Evolutionary conservation across 1,140 invertebrate species (phyloP).

Genomic region (Hylyphantes graminicola): DNA sequence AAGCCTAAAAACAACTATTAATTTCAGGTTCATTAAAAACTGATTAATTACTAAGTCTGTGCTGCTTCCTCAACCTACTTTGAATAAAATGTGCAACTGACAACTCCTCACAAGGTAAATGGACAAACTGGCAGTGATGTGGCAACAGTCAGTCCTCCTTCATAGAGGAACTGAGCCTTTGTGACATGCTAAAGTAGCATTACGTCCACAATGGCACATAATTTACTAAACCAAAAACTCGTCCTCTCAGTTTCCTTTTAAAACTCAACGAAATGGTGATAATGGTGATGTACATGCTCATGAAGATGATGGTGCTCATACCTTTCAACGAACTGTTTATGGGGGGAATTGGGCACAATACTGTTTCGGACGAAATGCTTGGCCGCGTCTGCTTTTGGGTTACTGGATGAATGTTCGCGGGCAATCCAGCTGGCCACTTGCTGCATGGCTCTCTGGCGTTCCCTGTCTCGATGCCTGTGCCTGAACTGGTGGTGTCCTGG

Average conservation of each 20-base stretch:
- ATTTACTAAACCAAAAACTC: background rate
- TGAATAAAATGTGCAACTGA: background rate
- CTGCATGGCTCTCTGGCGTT: constrained; percentile 79
- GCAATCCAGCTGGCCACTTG: constrained; percentile 71
- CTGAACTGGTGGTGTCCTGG: constrained; percentile 73
- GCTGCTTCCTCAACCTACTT: no score
- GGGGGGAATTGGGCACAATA: constrained; percentile 46
- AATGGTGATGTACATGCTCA: constrained; percentile 85
- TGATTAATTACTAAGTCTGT: no score
- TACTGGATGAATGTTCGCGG: constrained; percentile 64
- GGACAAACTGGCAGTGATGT: background rate
- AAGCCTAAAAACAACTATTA: no score
- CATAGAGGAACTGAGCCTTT: background rate
- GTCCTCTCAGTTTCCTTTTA: constrained; percentile 5
- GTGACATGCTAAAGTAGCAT: background rate
- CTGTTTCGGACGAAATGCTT: constrained; percentile 30
- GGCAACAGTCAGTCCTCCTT: no score
- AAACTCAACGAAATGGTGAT: constrained; percentile 77
- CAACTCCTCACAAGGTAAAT: background rate
- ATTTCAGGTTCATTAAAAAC: no score
- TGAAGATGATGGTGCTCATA: constrained; percentile 79
- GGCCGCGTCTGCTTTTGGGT: constrained; percentile 62
- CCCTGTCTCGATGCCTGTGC: constrained; percentile 76
- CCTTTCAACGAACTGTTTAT: constrained; percentile 66
- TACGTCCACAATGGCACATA: constrained; percentile 8